Base-by-base conservation (phyloP, 2,113 vertebrate genomes). In the Gambusia affinis region DNA sequence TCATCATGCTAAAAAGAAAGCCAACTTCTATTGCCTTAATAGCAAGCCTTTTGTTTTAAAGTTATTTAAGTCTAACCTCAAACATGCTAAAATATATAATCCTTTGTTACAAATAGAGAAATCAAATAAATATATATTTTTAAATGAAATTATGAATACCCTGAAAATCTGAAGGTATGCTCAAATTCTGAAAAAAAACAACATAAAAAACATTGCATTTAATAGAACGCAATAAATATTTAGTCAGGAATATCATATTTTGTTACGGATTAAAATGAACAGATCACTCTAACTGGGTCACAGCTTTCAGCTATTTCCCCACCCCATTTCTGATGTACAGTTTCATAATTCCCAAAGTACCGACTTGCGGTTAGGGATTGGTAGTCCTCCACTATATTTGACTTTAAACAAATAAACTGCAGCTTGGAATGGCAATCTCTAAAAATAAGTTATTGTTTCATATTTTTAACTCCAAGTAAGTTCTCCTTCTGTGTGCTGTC, bases 401-500 rank as follows among this genome's bases (percentile, higher is more conserved):
- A n/a, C 7, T 10, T 24, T 22, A 57, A 57, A n/a, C 51, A 57
- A 57, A 57, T 24, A 24, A 10, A 57, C 51, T 57, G 24, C 17
- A 57, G 22, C 24, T n/a, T 57, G 24, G 11, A 8, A 24, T 57
- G 22, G 22, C 17, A 39, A 57, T 82, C 64, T 76, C 30, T 35
- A 54, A 79, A 82, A 78, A 37, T 1, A 22, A 60, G 63, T 66
- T 76, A 54, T 68, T 11, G 29, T 81, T 81, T 68, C 24, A 1
- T 61, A 69, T 64, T 70, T 67, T 82, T 73, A 80, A 75, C 37
- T 85, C 81, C 79, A 73, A 76, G 44, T 60, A 79, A 4, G 31
- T 64, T 83, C 73, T 71, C 30, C 65, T 75, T 19, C 76, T 67
- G 81, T 85, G 79, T 78, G 75, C 70, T 85, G 85, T 78, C 79